phyloP scores from a whole-genome alignment of 2,113 vertebrate genomes.

The Jaculus jaculus region DNA sequence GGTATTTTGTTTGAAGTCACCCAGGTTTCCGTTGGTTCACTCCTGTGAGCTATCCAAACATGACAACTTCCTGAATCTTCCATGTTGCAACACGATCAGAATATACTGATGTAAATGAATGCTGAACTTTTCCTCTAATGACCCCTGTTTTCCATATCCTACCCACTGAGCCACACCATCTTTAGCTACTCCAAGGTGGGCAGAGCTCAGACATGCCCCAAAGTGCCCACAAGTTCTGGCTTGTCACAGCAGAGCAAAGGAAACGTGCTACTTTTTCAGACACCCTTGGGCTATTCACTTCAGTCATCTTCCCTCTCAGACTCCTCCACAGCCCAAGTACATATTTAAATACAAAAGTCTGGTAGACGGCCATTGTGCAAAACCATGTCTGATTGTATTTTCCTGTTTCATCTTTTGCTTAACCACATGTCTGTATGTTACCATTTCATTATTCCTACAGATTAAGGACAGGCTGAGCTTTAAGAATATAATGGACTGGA shows the following conservation, averaged over 20 bases:
- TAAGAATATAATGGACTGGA: conserved; percentile 79
- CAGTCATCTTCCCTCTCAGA: not conserved
- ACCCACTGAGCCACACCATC: not conserved
- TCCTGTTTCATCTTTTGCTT: not conserved
- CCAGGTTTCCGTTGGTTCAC: not conserved
- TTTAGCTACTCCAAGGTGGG: not conserved
- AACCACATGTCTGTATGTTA: not conserved
- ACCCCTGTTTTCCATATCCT: not conserved
- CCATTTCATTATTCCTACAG: conserved; percentile 61
- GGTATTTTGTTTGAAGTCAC: not conserved
- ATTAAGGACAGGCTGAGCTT: conserved; percentile 77
- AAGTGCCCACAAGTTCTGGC: not conserved
- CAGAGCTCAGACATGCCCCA: not conserved
- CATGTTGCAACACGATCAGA: not conserved
- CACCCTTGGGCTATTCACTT: not conserved
- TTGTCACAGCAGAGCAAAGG: not conserved
- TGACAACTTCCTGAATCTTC: not conserved
- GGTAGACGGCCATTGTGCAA: not conserved
- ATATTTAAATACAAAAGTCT: not conserved
- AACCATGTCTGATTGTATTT: not conserved
- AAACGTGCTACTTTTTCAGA: not conserved
- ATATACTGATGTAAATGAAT: not conserved
- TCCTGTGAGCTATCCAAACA: not conserved
- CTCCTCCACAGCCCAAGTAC: not conserved
- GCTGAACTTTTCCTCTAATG: not conserved